Percentiles rank a stretch among this genome's conserved stretches.
Evolutionary conservation across 2,113 vertebrate genomes (phyloP).

Genomic region (Psephotus haematonotus): DNA sequence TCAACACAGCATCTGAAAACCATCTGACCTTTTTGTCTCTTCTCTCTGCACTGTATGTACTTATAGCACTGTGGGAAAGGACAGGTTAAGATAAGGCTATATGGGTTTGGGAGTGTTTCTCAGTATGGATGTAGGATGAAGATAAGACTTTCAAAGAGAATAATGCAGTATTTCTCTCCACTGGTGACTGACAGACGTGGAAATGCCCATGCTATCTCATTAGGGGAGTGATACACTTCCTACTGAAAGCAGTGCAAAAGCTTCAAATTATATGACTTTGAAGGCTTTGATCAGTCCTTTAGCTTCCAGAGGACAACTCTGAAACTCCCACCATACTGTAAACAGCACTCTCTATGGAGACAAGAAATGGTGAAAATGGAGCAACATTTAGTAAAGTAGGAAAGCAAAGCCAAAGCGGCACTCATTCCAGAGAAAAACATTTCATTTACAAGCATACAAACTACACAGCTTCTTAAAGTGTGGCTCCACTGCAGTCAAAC

Average conservation of each 20-base stretch:
- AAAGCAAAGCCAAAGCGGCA: neutral
- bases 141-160: neutral
- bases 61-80: neutral
- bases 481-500: neutral
- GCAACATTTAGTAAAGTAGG: neutral
- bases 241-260: neutral
- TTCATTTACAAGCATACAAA: neutral
- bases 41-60: neutral
- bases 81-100: neutral
- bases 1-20: neutral
- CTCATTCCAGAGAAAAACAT: neutral
- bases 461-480: neutral
- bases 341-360: neutral
- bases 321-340: neutral
- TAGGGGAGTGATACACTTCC: neutral
- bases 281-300: neutral
- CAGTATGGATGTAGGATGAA: neutral
- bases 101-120: neutral
- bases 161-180: neutral
- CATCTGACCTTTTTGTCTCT: neutral
- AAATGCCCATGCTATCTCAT: neutral
- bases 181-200: neutral
- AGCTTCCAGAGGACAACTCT: neutral
- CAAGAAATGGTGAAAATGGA: neutral
- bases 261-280: neutral